These are phyloP conservation scores for Heliconius cydno DNA, from an alignment of 2,888 invertebrate species.

Conservation along the genomic window DNA sequence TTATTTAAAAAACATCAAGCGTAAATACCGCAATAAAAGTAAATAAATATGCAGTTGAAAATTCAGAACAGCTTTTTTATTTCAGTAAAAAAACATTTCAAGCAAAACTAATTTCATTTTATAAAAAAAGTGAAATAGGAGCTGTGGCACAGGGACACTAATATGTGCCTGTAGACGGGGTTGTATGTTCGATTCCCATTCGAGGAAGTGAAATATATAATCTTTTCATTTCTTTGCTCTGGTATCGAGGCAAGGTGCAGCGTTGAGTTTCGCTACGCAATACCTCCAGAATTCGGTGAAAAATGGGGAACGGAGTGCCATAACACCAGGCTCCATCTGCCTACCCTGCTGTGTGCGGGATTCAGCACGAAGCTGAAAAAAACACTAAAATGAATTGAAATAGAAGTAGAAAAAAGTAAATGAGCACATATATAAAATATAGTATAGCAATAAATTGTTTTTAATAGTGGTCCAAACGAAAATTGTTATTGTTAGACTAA, in stretches of 20 bases:
- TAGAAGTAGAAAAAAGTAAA: background rate
- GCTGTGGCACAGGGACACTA: too few relatives aligned
- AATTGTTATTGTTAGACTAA: constrained; percentile 4
- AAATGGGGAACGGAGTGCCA: too few relatives aligned
- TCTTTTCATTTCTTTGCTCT: too few relatives aligned
- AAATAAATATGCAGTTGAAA: background rate
- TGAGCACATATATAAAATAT: background rate
- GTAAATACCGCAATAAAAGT: background rate
- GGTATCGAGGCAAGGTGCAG: too few relatives aligned
- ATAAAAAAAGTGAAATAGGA: background rate
- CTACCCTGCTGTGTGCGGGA: too few relatives aligned
- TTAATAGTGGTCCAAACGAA: background rate
- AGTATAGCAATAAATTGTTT: background rate
- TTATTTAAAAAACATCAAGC: background rate
- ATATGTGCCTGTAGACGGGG: too few relatives aligned
- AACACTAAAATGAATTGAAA: background rate
- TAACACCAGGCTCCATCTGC: too few relatives aligned
- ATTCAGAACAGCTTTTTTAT: background rate
- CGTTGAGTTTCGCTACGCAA: too few relatives aligned
- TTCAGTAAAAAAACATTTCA: background rate
- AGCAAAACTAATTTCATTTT: background rate
- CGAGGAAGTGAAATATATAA: too few relatives aligned
- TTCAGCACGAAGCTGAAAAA: too few relatives aligned
- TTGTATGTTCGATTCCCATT: too few relatives aligned
- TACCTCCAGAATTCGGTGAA: too few relatives aligned